Base-by-base conservation (phyloP, 2,113 vertebrate genomes). In the Rhabdornis inornatus region DNA sequence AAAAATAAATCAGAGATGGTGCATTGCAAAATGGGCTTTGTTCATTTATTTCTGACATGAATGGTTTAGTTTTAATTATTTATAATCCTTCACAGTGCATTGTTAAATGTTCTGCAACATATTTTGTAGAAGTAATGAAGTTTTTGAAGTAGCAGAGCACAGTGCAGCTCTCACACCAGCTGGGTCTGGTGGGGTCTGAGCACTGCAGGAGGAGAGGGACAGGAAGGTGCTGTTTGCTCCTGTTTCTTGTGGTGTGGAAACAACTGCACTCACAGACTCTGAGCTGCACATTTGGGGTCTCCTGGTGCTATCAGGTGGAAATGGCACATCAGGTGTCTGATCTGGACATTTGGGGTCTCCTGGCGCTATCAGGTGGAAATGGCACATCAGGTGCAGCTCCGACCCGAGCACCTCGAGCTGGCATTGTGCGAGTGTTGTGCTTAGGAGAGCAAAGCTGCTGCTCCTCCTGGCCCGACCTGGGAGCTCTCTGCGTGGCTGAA, bases 1-100 rank as follows among this genome's bases (percentile, higher is more conserved):
- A 80, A 96, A 93, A 96, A 96, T 95, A 95, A 97, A 96, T 96
- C 94, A 88, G 79, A 80, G 92, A 72, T 60, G 86, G 94, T 64
- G 92, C 95, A 91, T 89, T 81, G 80, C 88, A 95, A 96, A 95
- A 94, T 78, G 83, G 90, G 91, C 80, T 95, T 93, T 93, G 78
- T 95, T 97, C 80, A 92, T 97, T 97, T 97, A 84, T 96, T 96
- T 96, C 96, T 96, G 96, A 95, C 91, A 90, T 74, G 91, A 95
- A 69, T 94, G 87, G 91, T 94, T 96, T 95, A 11, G 64, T 53
- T 95, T 97, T 96, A 96, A 96, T 97, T 96, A 97, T 97, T 97
- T 96, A 96, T 94, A 95, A 55, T 90, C 87, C 77, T 97, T 97
- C 74, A 39, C 90, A 57, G 93, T 14, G 68, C 57, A 49, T 59